phyloP scores from a whole-genome alignment of 2,888 invertebrate genomes.

The Zelleria hepariella region DNA sequence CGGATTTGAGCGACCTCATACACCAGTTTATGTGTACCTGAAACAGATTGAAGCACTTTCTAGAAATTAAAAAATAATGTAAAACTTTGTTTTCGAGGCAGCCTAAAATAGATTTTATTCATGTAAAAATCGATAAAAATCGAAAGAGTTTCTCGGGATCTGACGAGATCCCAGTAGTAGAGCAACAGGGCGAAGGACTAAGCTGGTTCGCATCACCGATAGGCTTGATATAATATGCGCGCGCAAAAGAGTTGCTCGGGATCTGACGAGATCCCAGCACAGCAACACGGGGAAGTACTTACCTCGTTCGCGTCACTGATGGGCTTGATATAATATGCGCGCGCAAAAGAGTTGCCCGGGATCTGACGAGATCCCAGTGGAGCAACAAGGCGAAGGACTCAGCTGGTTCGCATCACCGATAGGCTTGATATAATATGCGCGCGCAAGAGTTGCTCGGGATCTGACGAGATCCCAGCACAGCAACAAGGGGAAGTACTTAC shows the following conservation, averaged over 20 bases:
- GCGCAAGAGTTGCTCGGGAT: too few relatives aligned
- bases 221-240: neutral
- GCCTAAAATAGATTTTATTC: too few relatives aligned
- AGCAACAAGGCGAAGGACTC: too few relatives aligned
- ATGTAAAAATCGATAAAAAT: neutral
- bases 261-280: too few relatives aligned
- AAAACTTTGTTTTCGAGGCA: neutral
- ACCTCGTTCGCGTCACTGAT: conserved; percentile 80
- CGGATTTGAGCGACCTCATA: conserved; percentile 53
- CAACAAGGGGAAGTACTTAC: conserved; percentile 60
- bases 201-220: conserved; percentile 53
- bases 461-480: too few relatives aligned
- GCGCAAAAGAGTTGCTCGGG: conserved; percentile 75
- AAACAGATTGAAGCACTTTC: neutral
- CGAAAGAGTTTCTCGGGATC: too few relatives aligned
- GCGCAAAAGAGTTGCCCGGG: conserved; percentile 65
- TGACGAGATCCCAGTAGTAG: too few relatives aligned
- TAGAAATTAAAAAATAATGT: too few relatives aligned
- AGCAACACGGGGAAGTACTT: too few relatives aligned
- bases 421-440: neutral
- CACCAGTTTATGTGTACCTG: conserved; percentile 62
- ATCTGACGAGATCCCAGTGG: too few relatives aligned
- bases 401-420: conserved; percentile 53
- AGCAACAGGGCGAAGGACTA: too few relatives aligned
- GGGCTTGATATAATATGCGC: conserved; percentile 81